Base-by-base conservation (phyloP, 2,113 vertebrate genomes). In the Notechis scutatus region DNA sequence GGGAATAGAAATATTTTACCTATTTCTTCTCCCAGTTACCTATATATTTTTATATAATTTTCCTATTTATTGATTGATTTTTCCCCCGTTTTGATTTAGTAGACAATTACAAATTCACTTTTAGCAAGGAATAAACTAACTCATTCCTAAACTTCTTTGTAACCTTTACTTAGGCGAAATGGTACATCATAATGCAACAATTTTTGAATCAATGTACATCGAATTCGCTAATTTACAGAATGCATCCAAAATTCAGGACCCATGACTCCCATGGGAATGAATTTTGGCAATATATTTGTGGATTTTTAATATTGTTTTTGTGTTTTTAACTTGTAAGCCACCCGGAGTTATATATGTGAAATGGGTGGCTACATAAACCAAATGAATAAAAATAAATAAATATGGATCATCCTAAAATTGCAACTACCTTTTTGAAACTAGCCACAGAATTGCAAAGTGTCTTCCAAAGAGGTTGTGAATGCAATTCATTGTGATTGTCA, bases 381-480 rank as follows among this genome's bases (percentile, higher is more conserved):
- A 69, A 69, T n/a, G 15, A 69, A 69, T 69, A n/a, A 69, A 34
- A 18, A 69, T 29, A 74, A 18, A 74, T 34, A 74, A 29, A 85
- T 91, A 91, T 57, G 47, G 90, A 56, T 88, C 85, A 91, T 64
- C 29, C 39, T 87, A 86, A 56, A 1, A 0, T 94, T 94, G 93
- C 9, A 85, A 95, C 86, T 93, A 69, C 92, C 92, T 92, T 95
- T 64, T 92, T 56, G 42, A 88, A 93, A 90, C 59, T 59, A 91
- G 94, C 92, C 95, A 85, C 91, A 54, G 93, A 94, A 90, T 91
- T 93, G 3, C 54, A 85, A 89, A 0, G 93, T 91, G 0, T 91
- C 85, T 92, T 94, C 45, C 47, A 87, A n/a, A 47, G 59, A 50
- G 91, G 10, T 81, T 94, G 26, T 90, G 93, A 92, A 9, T 50